Evolutionary conservation across 92 coral and sea anemone species (phyloP), one percentile per base, ranked within the genome.

Genomic region (Zoanthus sansibaricus): DNA sequence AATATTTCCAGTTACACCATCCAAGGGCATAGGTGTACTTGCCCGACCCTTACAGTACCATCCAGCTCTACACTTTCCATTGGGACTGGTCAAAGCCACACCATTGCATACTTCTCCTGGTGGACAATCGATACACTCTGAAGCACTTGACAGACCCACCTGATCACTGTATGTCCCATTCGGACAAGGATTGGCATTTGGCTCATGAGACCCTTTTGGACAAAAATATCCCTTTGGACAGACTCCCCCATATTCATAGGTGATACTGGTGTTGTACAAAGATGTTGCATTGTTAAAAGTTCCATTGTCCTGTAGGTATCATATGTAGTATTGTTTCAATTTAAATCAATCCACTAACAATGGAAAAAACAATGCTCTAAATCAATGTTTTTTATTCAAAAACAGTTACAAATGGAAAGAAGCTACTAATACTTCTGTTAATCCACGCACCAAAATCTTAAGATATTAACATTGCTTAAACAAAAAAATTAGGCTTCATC

Each of bases 211-310:
- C 51, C 97, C 95, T 4, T 88, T 75, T 1, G 78, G 94, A 58
- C 99, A 97, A 89, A 84, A 95, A 84, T 90, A 97, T 1, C 99
- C 99, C 7, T 92, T 89, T 30, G 96, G 98, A 68, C 99, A 97
- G 32, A 97, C 88, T 3, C 99, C 99, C 54, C 98, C 99, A 85
- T 90, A 97, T 33, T 94, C 94, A 9, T 86, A 80, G 42, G 37
- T 51, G 16, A 71, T 86, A 30, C 76, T 87, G 71, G 84, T 77
- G 86, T 95, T 91, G 68, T 89, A 83, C 72, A 86, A 77, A 37
- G 18, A 9, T 25, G 73, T 82, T 48, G 84, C 71, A 79, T 95
- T 86, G 59, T 89, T 87, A 71, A 86, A 86, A 3, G 95, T 92
- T 12, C 91, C 92, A 72, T 95, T 93, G 76, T 92, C 98, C 99